phyloP scores from a whole-genome alignment of 2,113 vertebrate genomes.

The Clarias magur region DNA sequence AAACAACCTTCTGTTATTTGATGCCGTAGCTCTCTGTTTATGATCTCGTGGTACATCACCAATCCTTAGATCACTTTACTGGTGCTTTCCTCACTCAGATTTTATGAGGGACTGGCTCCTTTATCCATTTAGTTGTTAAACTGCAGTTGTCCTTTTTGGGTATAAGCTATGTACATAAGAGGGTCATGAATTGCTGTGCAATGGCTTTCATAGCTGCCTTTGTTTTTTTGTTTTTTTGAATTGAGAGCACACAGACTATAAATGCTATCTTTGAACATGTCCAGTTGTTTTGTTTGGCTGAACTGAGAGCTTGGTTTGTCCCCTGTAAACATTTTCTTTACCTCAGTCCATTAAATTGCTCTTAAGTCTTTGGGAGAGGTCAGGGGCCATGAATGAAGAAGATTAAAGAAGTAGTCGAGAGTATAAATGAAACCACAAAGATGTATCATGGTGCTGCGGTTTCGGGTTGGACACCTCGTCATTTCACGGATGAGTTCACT shows the following conservation, averaged over 20 bases:
- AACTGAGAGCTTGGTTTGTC: conserved; percentile 13
- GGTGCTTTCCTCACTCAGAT: conserved; percentile 21
- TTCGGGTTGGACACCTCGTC: conserved; percentile 2
- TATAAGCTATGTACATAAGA: conserved; percentile 19
- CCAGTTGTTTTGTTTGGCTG: conserved; percentile 14
- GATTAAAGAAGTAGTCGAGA: background rate
- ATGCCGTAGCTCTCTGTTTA: conserved; percentile 14
- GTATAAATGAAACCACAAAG: background rate
- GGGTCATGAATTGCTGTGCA: conserved; percentile 13
- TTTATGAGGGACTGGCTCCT: conserved; percentile 20
- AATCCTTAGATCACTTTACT: conserved; percentile 33
- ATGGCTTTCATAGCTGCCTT: background rate
- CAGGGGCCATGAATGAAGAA: background rate
- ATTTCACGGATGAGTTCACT: conserved; percentile 28
- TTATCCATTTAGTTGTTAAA: conserved; percentile 28
- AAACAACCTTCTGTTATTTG: conserved; percentile 25
- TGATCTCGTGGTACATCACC: background rate
- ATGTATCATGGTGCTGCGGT: conserved; percentile 20
- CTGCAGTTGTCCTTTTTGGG: conserved; percentile 23
- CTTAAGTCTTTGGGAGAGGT: conserved; percentile 10
- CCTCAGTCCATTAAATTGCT: conserved; percentile 14
- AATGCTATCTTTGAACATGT: conserved; percentile 11
- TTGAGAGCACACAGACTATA: background rate
- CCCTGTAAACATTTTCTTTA: conserved; percentile 25
- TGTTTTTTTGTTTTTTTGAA: background rate